Evolutionary conservation across 1,140 invertebrate genomes (phyloP), one percentile per base, ranked within the genome.

Genomic region (Dendrolimus punctatus): DNA sequence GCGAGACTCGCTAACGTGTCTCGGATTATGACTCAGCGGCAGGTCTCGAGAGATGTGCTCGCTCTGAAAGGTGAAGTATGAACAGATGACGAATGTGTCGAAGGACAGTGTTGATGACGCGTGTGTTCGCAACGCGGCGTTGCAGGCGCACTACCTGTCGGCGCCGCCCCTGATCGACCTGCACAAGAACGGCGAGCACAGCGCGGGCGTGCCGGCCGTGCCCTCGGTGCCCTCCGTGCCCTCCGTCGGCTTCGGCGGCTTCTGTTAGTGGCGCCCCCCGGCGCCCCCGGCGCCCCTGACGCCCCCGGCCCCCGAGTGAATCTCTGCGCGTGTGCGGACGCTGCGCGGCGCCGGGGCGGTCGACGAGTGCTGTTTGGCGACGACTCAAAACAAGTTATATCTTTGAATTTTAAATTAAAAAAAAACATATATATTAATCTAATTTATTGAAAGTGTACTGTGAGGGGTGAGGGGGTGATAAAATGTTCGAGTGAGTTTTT

Each of bases 211-310:
- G 60, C 61, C 73, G 49, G 46, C 69, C 41, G 75, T 76, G 66
- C 66, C 79, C 53, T 58, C 76, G 52, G 76, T 78, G 58, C 80
- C 78, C 45, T 79, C 77, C 61, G 80, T 84, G 68, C 84, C 84
- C 46, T 83, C 83, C 51, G 86, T 87, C 55, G 83, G 84, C 71
- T 88, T 88, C 74, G 80, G 81, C 57, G 83, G 86, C 57, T 88
- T 87, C 75, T 88, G 86, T 73, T 88, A 87, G 83, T 71, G 59
- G 44, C 49, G 48, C 53, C 5, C 39, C 40, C 46, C 40, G 23
- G 8, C 46, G 44, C 45, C 23, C 43, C 5, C 37, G 51, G 6
- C n/a, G 66, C 66, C 79, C 53, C 57, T 73, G 52, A 75, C 77
- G 58, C 80, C 78, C 45, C 77, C 77, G 60, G 44, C 45, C 23